phyloP scores from a whole-genome alignment of 2,797 vertebrate genomes.

The Emys orbicularis region DNA sequence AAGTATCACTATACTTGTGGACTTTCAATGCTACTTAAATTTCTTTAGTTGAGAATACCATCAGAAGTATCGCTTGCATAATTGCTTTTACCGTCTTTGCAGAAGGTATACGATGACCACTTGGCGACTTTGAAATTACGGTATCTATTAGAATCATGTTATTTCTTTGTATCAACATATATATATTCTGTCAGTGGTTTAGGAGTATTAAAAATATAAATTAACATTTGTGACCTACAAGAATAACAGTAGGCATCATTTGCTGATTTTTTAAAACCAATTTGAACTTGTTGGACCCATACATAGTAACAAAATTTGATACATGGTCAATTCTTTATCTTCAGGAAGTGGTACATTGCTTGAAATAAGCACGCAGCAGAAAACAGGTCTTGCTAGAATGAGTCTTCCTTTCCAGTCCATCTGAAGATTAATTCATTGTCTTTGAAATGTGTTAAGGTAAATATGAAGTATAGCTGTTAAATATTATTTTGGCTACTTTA shows the following conservation, averaged over 20 bases:
- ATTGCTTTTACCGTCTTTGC: not conserved
- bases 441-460: not conserved
- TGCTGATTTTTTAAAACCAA: not conserved
- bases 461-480: not conserved
- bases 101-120: not conserved
- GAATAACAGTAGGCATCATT: not conserved
- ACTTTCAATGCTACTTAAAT: too few species aligned
- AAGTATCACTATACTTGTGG: not conserved
- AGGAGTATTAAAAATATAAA: not conserved
- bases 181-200: not conserved
- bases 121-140: not conserved
- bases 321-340: not conserved
- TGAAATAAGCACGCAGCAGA: not conserved
- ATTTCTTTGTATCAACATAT: not conserved
- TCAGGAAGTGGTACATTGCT: not conserved
- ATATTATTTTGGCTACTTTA: not conserved
- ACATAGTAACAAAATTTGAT: not conserved
- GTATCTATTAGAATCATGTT: not conserved
- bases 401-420: not conserved
- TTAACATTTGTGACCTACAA: not conserved
- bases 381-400: not conserved
- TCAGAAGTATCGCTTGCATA: not conserved
- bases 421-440: not conserved
- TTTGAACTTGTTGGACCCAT: not conserved
- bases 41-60: not conserved